A percentile compares a stretch with the other conserved stretches of the same genome.
These are phyloP conservation scores for Sitta carolinensis DNA, from an alignment of 2,797 vertebrate species.

Conservation along the genomic window DNA sequence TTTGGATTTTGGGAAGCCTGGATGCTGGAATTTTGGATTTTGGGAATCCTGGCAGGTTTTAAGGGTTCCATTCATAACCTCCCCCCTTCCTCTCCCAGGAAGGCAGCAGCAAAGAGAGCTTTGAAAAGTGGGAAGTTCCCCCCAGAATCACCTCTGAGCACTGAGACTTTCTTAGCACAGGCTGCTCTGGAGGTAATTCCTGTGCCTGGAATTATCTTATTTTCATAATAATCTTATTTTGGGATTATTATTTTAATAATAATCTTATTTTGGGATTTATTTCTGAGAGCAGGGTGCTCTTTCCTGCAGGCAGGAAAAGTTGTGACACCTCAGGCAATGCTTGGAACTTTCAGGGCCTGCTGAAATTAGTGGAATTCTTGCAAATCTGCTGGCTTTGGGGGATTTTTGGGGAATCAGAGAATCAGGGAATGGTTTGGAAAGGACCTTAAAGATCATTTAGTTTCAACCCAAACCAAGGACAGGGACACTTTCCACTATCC, in stretches of 20 bases:
- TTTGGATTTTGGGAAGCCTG: background rate
- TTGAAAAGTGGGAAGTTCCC: background rate
- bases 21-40: background rate
- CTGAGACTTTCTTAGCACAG: background rate
- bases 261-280: background rate
- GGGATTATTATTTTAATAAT: too few species aligned
- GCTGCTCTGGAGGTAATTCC: background rate
- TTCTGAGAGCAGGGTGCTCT: background rate
- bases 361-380: background rate
- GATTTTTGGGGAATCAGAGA: background rate
- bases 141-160: background rate
- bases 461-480: background rate
- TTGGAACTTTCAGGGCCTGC: background rate
- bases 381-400: background rate
- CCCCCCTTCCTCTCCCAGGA: background rate
- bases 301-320: background rate
- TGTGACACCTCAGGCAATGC: background rate
- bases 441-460: background rate
- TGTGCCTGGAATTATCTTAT: too few species aligned
- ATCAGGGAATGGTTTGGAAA: background rate
- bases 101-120: background rate
- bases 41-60: background rate
- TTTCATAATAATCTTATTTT: too few species aligned
- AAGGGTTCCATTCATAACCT: too few species aligned
- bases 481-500: background rate